Conservation (phyloP, 2,113 vertebrate species). For the Pomatostomus ruficeps region DNA sequence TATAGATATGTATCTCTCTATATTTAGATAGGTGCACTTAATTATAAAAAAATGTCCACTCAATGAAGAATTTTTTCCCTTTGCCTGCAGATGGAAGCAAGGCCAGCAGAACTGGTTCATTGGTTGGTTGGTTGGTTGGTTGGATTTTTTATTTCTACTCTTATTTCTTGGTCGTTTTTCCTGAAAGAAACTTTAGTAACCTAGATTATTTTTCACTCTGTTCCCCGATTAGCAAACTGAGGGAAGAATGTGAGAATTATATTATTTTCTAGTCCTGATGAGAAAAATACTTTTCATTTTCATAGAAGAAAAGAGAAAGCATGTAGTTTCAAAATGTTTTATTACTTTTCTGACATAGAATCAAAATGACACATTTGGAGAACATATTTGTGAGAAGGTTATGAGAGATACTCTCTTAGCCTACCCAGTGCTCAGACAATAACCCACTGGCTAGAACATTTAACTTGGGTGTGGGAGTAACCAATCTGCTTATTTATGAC, state of each 20-base stretch:
- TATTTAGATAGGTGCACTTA: neutral
- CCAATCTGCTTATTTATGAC: conserved; percentile 1
- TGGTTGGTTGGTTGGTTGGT: neutral
- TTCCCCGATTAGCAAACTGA: neutral
- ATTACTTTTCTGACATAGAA: neutral
- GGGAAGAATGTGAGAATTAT: neutral
- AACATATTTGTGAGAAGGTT: neutral
- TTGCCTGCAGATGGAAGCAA: neutral
- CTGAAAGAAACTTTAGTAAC: neutral
- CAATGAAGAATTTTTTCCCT: neutral
- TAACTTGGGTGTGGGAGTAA: neutral
- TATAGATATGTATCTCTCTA: neutral
- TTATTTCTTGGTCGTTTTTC: neutral
- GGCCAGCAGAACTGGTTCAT: neutral
- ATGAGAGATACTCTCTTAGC: neutral
- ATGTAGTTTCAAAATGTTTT: neutral
- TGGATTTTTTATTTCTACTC: neutral
- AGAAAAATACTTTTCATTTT: neutral
- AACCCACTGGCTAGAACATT: conserved; percentile 5
- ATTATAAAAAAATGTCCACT: neutral
- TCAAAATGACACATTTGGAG: neutral
- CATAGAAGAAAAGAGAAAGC: neutral
- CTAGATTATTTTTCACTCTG: neutral
- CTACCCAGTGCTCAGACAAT: neutral
- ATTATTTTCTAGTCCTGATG: neutral